These are phyloP conservation scores for Triplophysa yarkandensis DNA, from an alignment of 2,797 vertebrate species.

Conservation along the genomic window DNA sequence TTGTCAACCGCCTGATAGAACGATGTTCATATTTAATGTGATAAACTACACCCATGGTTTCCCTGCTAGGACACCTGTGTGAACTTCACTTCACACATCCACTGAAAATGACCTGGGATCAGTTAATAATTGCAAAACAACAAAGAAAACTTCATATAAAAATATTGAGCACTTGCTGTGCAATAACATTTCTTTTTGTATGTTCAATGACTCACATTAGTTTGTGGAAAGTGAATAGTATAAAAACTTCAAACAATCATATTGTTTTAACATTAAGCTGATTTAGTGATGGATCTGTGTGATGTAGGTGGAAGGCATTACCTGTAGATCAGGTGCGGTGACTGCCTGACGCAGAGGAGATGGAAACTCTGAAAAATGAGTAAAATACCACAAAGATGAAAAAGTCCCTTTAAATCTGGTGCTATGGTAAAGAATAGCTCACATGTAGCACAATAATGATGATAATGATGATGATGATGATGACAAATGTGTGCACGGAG, in stretches of 20 bases:
- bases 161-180: not conserved
- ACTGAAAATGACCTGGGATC: not conserved
- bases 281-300: not conserved
- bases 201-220: too few species aligned
- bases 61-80: not conserved
- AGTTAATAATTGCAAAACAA: not conserved
- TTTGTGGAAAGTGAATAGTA: too few species aligned
- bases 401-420: not conserved
- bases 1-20: not conserved
- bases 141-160: not conserved
- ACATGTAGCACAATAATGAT: not conserved
- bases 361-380: not conserved
- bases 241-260: too few species aligned
- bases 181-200: too few species aligned
- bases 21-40: not conserved
- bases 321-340: slow-evolving; percentile 10
- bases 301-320: slow-evolving; percentile 9
- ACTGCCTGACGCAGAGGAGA: slow-evolving; percentile 25
- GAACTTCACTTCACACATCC: not conserved
- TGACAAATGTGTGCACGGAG: not conserved
- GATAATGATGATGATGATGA: not conserved
- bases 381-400: not conserved
- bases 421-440: not conserved
- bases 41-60: not conserved
- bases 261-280: not conserved